Percentiles rank a stretch among this genome's conserved stretches.
These are phyloP conservation scores for Pteromalus puparum DNA, from an alignment of 1,140 invertebrate species.

Conservation along the genomic window DNA sequence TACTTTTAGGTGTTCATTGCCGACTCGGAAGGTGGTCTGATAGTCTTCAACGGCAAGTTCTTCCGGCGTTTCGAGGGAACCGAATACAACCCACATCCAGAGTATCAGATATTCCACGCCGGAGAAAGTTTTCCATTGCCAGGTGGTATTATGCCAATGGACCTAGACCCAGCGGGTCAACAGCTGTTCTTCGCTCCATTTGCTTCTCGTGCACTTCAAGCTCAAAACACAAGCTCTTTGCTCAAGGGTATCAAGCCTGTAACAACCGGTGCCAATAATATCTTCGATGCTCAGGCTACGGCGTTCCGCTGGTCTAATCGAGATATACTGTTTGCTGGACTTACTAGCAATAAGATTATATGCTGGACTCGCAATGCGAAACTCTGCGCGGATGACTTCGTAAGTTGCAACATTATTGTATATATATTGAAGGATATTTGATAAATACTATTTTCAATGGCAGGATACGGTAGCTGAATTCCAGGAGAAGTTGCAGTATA, in stretches of 20 bases:
- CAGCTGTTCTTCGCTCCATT: slow-evolving; percentile 64
- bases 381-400: slow-evolving; percentile 50
- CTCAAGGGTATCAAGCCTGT: slow-evolving; percentile 43
- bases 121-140: slow-evolving; percentile 69
- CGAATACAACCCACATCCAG: slow-evolving; percentile 43
- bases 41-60: slow-evolving; percentile 75
- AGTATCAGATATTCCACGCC: slow-evolving; percentile 61
- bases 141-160: slow-evolving; percentile 70
- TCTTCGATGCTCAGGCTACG: slow-evolving; percentile 62
- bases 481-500: slow-evolving; percentile 77
- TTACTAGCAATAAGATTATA: slow-evolving; percentile 63
- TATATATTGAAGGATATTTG: background rate
- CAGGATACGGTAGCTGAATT: slow-evolving; percentile 73
- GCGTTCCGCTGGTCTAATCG: slow-evolving; percentile 63
- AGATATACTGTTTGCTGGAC: slow-evolving; percentile 67
- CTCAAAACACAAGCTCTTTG: slow-evolving; percentile 55
- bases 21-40: slow-evolving; percentile 77
- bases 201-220: slow-evolving; percentile 52
- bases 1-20: slow-evolving; percentile 76
- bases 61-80: background rate
- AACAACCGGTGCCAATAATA: slow-evolving; percentile 66
- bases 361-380: slow-evolving; percentile 65
- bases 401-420: too few relatives aligned
- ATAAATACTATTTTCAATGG: background rate
- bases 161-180: background rate